Conservation (phyloP, 2,113 vertebrate species). For the Jacana jacana region DNA sequence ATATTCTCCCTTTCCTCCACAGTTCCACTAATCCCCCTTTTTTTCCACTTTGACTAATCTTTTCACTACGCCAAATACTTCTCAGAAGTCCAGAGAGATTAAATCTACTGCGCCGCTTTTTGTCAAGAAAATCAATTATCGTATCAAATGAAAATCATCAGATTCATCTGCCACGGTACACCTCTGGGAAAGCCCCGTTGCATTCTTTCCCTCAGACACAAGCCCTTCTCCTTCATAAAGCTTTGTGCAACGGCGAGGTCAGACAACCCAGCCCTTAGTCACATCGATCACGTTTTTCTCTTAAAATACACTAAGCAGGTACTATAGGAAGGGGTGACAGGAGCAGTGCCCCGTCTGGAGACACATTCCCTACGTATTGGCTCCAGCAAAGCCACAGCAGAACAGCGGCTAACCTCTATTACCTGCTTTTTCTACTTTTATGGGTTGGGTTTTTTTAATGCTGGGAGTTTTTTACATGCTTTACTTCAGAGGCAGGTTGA, state of each 20-base stretch:
- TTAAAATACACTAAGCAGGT: background rate
- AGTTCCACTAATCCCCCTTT: background rate
- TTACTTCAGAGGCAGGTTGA: background rate
- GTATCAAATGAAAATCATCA: conserved; percentile 39
- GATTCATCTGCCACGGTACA: background rate
- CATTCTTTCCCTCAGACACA: background rate
- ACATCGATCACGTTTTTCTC: background rate
- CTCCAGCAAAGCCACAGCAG: background rate
- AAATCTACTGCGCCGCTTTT: conserved; percentile 12
- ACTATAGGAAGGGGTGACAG: background rate
- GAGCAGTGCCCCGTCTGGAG: background rate
- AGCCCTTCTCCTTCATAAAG: background rate
- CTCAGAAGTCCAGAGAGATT: conserved; percentile 23
- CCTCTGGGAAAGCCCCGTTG: background rate
- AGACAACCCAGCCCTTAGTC: background rate
- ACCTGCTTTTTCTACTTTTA: background rate
- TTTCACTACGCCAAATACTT: background rate
- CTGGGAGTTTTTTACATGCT: background rate
- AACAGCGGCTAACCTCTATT: background rate
- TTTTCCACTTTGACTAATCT: conserved; percentile 9
- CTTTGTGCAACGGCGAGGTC: background rate
- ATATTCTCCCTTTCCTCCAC: background rate
- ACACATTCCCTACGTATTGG: background rate
- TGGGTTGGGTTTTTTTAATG: background rate
- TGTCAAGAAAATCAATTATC: conserved; percentile 42